Base-by-base conservation (phyloP, 2,888 invertebrate genomes). In the Cataglyphis albicans region DNA sequence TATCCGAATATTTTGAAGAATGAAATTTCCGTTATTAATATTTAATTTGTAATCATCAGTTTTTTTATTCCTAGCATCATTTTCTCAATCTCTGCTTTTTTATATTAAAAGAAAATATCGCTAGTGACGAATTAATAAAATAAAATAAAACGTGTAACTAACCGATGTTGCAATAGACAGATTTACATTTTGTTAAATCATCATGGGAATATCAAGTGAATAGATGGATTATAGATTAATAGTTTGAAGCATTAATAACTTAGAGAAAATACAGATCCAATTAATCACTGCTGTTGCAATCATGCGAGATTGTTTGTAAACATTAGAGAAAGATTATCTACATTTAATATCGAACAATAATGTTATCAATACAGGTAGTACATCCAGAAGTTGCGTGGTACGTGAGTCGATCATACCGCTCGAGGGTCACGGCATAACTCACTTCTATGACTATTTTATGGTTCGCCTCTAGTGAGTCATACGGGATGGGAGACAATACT, bases 381-480 rank as follows among this genome's bases (percentile, higher is more conserved):
- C 55, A 52, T 65, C 65, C 82, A 44, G 82, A 85, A 86, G 84
- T 82, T 57, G 48, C 55, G 70, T 63, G 65, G 61, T 83, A 78
- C 73, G 78, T 78, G 88, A 86, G 89, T 87, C 85, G 83, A 87
- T 85, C 90, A 87, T 86, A 59, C 70, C 70, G 75, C 80, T 67
- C 78, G 85, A 88, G 86, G 90, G 84, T 87, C 88, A 78, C 87
- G 86, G 87, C 88, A 91, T 91, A 90, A 89, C 89, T 90, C 89
- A 90, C 87, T 84, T 88, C 92, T 91, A 90, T 92, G 91, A 92
- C 92, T 92, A 93, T 92, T 93, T 92, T 91, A 93, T 90, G 91
- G 91, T 91, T 90, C 88, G 90, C 78, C 90, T 80, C 78, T 88
- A 90, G 92, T 93, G 93, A 94, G 91, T 93, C 93, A 93, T 91